A percentile compares a stretch with the other conserved stretches of the same genome.
Conservation (phyloP, 2,113 vertebrate genomes). For the Tetrax tetrax region DNA sequence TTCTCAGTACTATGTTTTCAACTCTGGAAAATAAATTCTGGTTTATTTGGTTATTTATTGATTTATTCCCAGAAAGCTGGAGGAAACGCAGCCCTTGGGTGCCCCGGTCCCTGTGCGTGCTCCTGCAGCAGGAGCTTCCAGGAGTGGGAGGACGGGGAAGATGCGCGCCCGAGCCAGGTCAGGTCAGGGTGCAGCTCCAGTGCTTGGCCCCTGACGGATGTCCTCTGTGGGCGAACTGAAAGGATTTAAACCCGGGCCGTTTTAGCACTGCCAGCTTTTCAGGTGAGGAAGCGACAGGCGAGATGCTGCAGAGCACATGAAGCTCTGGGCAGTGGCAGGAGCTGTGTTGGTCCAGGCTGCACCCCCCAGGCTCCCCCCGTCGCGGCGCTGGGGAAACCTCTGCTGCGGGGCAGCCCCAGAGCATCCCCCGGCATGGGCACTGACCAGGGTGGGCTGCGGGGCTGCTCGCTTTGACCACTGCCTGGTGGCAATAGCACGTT, state of each 20-base stretch:
- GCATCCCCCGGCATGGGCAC: neutral
- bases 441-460: fast-evolving
- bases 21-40: neutral
- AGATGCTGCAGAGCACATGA: neutral
- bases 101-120: fast-evolving
- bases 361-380: no score
- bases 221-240: no score
- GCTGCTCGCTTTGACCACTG: neutral
- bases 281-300: no score
- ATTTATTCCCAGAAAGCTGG: neutral
- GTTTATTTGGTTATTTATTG: neutral
- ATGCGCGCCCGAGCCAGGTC: neutral
- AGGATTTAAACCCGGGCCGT: neutral
- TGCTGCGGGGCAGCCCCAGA: no score
- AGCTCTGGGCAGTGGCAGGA: neutral
- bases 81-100: no score
- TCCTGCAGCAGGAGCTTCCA: neutral
- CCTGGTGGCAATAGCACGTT: neutral
- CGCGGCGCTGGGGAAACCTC: neutral
- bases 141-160: neutral
- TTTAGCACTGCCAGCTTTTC: no score
- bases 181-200: neutral
- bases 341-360: neutral
- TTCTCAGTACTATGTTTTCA: neutral
- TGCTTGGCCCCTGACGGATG: neutral